Conservation (phyloP, 1,140 invertebrate species). For the Mamestra configurata region DNA sequence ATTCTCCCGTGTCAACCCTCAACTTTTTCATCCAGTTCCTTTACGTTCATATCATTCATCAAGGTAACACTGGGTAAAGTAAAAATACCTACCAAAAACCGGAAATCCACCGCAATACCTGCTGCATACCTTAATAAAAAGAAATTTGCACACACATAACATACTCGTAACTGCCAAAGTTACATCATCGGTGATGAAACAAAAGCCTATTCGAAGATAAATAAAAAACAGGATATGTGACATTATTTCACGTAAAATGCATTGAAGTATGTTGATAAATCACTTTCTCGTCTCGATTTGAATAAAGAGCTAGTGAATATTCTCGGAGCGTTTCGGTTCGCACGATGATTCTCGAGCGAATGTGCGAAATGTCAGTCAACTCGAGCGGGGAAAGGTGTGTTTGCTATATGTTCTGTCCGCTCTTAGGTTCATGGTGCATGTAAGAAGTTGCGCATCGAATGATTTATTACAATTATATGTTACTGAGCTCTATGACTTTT, state of each 20-base stretch:
- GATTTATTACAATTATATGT: conserved; percentile 24
- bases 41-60: too few species aligned
- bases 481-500: background rate
- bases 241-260: conserved; percentile 49
- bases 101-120: conserved; percentile 1
- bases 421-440: background rate
- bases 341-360: conserved; percentile 43
- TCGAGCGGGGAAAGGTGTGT: conserved; percentile 41
- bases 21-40: too few species aligned
- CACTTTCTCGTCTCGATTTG: conserved; percentile 67
- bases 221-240: conserved; percentile 50
- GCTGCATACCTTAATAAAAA: conserved; percentile 16
- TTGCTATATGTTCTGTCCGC: background rate
- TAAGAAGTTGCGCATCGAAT: conserved; percentile 5
- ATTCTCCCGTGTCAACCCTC: too few species aligned
- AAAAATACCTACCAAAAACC: background rate
- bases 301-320: conserved; percentile 65
- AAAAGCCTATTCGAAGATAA: conserved; percentile 45
- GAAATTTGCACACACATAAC: conserved; percentile 29
- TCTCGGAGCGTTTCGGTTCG: conserved; percentile 56
- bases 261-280: conserved; percentile 54
- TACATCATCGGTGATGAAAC: conserved; percentile 46
- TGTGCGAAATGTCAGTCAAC: conserved; percentile 51
- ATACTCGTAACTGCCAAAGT: conserved; percentile 2
- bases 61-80: background rate